Percentiles rank a stretch among this genome's conserved stretches.
phyloP scores from a whole-genome alignment of 2,113 vertebrate genomes.

The Eurypyga helias region DNA sequence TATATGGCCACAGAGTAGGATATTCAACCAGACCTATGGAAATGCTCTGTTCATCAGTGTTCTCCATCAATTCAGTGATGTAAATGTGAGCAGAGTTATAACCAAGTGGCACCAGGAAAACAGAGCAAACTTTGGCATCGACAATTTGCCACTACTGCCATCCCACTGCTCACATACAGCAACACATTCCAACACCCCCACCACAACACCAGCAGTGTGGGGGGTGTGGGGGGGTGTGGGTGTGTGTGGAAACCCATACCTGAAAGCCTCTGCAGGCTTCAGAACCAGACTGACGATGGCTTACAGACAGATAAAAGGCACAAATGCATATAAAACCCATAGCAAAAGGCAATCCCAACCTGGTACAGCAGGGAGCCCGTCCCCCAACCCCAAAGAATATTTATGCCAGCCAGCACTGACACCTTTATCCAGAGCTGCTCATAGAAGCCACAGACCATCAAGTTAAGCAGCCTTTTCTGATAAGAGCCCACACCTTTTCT shows the following conservation, averaged over 20 bases:
- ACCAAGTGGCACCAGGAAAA: background rate
- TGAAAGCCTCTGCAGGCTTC: background rate
- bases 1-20: background rate
- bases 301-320: background rate
- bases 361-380: fast-evolving
- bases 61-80: background rate
- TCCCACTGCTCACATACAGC: background rate
- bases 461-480: background rate
- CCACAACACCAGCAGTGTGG: background rate
- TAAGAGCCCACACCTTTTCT: background rate
- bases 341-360: background rate
- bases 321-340: background rate
- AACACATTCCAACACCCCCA: background rate
- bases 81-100: background rate
- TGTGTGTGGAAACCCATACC: background rate
- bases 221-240: too few species aligned
- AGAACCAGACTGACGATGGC: background rate
- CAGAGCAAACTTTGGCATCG: background rate
- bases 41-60: background rate
- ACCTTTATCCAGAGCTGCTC: background rate
- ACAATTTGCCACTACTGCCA: background rate
- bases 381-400: background rate
- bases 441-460: background rate
- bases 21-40: background rate
- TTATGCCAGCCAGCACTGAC: background rate